Evolutionary conservation across 2,888 invertebrate genomes (phyloP).

Genomic region (Platypus cylindrus): DNA sequence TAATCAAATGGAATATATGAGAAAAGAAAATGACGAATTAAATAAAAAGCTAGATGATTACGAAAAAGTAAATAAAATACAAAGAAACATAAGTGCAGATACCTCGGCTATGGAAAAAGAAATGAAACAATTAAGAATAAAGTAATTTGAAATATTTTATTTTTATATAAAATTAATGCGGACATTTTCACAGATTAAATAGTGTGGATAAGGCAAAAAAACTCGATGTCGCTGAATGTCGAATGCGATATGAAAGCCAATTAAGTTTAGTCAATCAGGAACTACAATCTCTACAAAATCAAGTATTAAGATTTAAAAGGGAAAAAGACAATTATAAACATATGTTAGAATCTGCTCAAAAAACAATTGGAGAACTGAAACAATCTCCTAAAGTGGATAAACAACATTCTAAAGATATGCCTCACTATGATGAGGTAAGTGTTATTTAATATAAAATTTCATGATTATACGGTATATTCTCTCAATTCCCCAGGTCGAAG

Average conservation of each 20-base stretch:
- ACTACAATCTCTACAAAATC: slow-evolving; percentile 66
- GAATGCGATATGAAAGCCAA: slow-evolving; percentile 75
- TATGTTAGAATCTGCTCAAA: slow-evolving; percentile 79
- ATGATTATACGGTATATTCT: not conserved
- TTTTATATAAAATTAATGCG: slow-evolving; percentile 3
- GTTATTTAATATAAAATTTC: not conserved
- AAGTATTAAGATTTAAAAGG: slow-evolving; percentile 68
- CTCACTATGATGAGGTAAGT: slow-evolving; percentile 61
- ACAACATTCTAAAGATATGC: slow-evolving; percentile 47
- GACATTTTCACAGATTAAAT: slow-evolving; percentile 27
- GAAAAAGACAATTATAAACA: slow-evolving; percentile 84
- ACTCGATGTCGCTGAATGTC: slow-evolving; percentile 66
- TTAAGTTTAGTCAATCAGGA: slow-evolving; percentile 71
- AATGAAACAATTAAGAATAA: slow-evolving; percentile 53
- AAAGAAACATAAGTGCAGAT: slow-evolving; percentile 64
- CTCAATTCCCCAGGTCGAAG: slow-evolving; percentile 43
- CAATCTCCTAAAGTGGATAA: slow-evolving; percentile 39
- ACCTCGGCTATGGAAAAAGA: slow-evolving; percentile 65
- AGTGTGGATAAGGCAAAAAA: slow-evolving; percentile 61
- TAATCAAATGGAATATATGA: slow-evolving; percentile 60
- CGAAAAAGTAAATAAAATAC: slow-evolving; percentile 71
- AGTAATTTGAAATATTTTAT: slow-evolving; percentile 28
- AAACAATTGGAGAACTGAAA: slow-evolving; percentile 67
- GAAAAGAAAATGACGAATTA: slow-evolving; percentile 67
- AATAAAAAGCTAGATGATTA: slow-evolving; percentile 72